Conservation (phyloP, 2,888 invertebrate genomes). For the Xestoiulus laeticollis region DNA sequence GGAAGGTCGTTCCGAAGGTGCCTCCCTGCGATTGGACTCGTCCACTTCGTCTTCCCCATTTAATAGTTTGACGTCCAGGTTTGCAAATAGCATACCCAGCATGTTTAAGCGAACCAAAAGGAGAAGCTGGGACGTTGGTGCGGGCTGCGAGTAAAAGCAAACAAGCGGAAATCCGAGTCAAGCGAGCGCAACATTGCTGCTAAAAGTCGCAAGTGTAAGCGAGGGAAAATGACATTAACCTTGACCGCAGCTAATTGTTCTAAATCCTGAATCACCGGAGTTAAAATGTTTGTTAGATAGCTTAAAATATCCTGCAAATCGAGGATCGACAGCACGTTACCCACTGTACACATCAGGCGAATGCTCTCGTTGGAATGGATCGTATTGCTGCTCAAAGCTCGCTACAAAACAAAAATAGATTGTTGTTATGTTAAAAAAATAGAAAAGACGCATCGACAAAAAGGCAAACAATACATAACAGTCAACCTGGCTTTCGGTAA, state of each 20-base stretch:
- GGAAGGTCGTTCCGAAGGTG: background rate
- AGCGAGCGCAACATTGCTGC: background rate
- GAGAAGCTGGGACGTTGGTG: conserved; percentile 21
- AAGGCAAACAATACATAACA: no score
- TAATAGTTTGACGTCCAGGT: conserved; percentile 67
- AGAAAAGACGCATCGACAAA: background rate
- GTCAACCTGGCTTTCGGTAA: conserved; percentile 74
- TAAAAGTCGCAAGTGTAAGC: background rate
- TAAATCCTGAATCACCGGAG: conserved; percentile 73
- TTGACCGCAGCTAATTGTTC: conserved; percentile 68
- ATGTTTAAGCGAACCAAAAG: conserved; percentile 74
- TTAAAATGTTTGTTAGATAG: conserved; percentile 75
- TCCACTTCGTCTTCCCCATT: conserved; percentile 59
- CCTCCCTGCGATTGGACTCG: conserved; percentile 58
- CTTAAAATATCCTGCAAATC: conserved; percentile 72
- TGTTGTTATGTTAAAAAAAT: background rate
- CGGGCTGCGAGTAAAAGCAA: conserved; percentile 54
- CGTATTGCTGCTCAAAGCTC: conserved; percentile 57
- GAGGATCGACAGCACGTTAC: conserved; percentile 76
- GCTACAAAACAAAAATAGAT: background rate
- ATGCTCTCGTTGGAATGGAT: conserved; percentile 75
- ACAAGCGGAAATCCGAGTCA: background rate
- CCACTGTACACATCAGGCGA: conserved; percentile 79
- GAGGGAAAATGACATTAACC: conserved; percentile 62
- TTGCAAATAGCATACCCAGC: conserved; percentile 73